Percentiles rank a stretch among this genome's conserved stretches.
Evolutionary conservation across 2,888 invertebrate species (phyloP).

Genomic region (Cataglyphis cursor): DNA sequence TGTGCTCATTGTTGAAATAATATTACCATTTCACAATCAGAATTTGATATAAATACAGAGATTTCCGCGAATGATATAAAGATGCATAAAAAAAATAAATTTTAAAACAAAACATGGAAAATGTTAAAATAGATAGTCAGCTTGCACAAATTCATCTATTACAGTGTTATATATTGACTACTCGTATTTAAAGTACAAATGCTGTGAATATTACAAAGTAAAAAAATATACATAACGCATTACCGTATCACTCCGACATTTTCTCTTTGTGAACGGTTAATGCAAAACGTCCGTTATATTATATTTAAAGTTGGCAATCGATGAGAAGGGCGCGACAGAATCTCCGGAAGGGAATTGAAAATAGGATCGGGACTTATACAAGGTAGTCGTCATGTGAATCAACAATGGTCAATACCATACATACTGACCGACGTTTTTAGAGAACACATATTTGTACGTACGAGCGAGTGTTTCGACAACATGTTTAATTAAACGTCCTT

Average conservation of each 20-base stretch:
- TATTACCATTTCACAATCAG: neutral
- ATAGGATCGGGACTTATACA: neutral
- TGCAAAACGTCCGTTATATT: neutral
- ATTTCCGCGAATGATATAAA: neutral
- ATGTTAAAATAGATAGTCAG: neutral
- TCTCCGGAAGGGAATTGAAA: conserved; percentile 33
- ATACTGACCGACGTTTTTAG: conserved; percentile 65
- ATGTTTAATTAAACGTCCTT: conserved; percentile 73
- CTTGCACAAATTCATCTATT: neutral
- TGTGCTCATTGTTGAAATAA: conserved; percentile 19
- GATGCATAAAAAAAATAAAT: neutral
- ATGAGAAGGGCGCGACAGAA: neutral
- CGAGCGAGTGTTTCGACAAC: conserved; percentile 66
- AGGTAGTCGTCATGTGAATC: conserved; percentile 68
- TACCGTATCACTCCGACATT: neutral
- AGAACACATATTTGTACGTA: conserved; percentile 64
- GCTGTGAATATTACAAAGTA: neutral
- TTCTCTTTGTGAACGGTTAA: neutral
- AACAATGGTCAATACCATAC: conserved; percentile 76
- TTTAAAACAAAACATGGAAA: neutral
- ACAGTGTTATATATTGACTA: neutral
- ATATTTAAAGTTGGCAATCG: neutral
- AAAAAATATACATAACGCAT: neutral
- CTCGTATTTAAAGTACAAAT: neutral
- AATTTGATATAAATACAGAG: conserved; percentile 3